Percentiles rank a stretch among this genome's conserved stretches.
phyloP scores from a whole-genome alignment of 2,888 invertebrate species.

The Andrena hattorfiana region DNA sequence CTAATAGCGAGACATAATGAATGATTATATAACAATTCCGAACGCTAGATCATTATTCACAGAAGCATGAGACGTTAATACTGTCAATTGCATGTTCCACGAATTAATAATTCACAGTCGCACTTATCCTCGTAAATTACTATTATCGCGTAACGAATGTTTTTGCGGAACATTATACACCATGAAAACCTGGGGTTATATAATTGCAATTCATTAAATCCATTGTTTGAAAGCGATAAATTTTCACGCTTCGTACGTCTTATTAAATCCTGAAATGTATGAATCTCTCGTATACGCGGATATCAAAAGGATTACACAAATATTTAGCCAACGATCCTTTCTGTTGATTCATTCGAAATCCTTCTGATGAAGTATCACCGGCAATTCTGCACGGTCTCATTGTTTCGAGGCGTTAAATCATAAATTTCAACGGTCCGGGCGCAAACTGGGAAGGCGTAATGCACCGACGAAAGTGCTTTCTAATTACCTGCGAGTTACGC shows the following conservation, averaged over 20 bases:
- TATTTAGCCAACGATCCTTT: not conserved
- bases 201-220: slow-evolving; percentile 25
- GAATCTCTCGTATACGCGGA: not conserved
- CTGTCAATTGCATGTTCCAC: not conserved
- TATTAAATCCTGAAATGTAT: slow-evolving; percentile 4
- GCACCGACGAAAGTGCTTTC: not conserved
- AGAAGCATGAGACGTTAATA: not conserved
- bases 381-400: not conserved
- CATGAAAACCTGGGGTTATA: not conserved
- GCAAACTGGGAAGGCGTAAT: not conserved
- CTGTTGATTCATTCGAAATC: not conserved
- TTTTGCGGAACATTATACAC: not conserved
- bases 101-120: not conserved
- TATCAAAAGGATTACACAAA: not conserved
- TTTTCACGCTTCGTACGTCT: not conserved
- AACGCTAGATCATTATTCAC: not conserved
- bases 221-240: slow-evolving; percentile 24
- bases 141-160: slow-evolving; percentile 24
- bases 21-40: not conserved
- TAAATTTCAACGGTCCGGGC: not conserved
- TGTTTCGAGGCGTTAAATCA: not conserved
- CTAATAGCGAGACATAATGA: not conserved
- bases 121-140: slow-evolving; percentile 4
- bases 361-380: not conserved
- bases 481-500: slow-evolving; percentile 18